These are phyloP conservation scores for Rostratula benghalensis DNA, from an alignment of 2,113 vertebrate genomes.

Conservation along the genomic window DNA sequence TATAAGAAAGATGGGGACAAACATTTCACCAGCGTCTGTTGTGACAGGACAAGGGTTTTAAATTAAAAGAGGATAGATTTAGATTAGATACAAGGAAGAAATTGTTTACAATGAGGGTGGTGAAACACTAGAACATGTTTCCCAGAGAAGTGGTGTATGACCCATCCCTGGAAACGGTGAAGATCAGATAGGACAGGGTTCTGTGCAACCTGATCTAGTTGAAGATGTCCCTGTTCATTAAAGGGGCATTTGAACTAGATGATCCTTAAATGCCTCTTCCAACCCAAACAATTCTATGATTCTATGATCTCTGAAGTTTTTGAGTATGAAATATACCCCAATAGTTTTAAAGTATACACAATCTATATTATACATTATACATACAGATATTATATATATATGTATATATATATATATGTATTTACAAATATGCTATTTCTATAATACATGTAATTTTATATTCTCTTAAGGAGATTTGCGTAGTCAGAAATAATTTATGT, in stretches of 20 bases:
- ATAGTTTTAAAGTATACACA: neutral
- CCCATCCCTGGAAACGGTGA: neutral
- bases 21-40: neutral
- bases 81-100: neutral
- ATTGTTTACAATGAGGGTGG: neutral
- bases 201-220: neutral
- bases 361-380: neutral
- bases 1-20: neutral
- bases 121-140: neutral
- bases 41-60: neutral
- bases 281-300: neutral
- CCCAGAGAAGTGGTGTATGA: neutral
- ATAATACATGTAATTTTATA: neutral
- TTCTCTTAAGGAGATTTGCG: neutral
- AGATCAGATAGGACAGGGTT: neutral
- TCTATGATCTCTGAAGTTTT: neutral
- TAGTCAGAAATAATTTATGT: neutral
- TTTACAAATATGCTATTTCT: neutral
- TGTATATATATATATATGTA: too few relatives aligned
- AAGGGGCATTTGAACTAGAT: neutral
- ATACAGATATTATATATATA: neutral
- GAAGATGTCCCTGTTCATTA: neutral
- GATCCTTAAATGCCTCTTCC: neutral
- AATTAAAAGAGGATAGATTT: neutral
- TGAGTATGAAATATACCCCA: neutral